phyloP scores from a whole-genome alignment of 2,888 invertebrate genomes.

The Microctonus aethiopoides region DNA sequence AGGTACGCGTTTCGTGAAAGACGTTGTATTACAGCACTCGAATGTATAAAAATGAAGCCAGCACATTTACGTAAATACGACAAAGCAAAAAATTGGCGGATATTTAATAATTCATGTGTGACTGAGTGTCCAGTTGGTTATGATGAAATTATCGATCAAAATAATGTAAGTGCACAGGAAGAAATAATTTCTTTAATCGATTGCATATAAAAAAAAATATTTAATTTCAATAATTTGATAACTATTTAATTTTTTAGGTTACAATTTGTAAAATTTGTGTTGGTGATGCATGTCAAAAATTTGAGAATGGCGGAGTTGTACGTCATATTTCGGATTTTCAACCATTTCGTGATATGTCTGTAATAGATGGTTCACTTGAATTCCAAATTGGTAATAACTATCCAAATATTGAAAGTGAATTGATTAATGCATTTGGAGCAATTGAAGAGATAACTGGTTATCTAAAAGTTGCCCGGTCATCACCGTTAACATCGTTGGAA shows the following conservation, averaged over 20 bases:
- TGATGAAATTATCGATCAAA: slow-evolving; percentile 54
- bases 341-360: slow-evolving; percentile 79
- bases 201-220: too few species aligned
- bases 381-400: slow-evolving; percentile 73
- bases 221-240: background rate
- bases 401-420: slow-evolving; percentile 70
- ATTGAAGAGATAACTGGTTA: slow-evolving; percentile 81
- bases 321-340: slow-evolving; percentile 77
- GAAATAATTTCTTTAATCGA: background rate
- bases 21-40: slow-evolving; percentile 77
- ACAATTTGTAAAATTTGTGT: slow-evolving; percentile 52
- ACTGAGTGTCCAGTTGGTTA: slow-evolving; percentile 75
- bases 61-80: slow-evolving; percentile 47
- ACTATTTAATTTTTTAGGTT: slow-evolving; percentile 39
- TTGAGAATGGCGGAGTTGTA: slow-evolving; percentile 72
- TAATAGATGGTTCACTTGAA: slow-evolving; percentile 80
- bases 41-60: slow-evolving; percentile 71
- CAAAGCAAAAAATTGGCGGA: slow-evolving; percentile 67
- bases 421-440: slow-evolving; percentile 75
- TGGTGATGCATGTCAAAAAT: slow-evolving; percentile 66
- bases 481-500: slow-evolving; percentile 76
- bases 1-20: slow-evolving; percentile 71
- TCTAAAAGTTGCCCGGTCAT: slow-evolving; percentile 78
- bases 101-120: slow-evolving; percentile 75
- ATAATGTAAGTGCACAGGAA: slow-evolving; percentile 46